Conservation (phyloP, 2,888 invertebrate species). For the Stramonita haemastoma region DNA sequence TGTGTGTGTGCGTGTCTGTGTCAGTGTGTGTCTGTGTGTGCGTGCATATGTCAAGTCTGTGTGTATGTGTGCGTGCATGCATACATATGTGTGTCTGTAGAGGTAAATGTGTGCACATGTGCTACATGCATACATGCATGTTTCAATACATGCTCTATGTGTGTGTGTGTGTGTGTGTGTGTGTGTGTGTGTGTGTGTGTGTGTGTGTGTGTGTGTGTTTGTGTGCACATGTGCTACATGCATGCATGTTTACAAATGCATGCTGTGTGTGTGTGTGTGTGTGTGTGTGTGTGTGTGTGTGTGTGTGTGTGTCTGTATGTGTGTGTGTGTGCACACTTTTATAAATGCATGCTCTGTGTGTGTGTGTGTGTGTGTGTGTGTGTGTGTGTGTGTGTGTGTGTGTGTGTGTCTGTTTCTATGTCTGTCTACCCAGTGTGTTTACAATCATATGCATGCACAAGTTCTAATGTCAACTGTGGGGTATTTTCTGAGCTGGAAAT, state of each 20-base stretch:
- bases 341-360: no score
- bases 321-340: background rate
- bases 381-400: background rate
- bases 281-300: slow-evolving; percentile 1
- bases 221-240: background rate
- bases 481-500: no score
- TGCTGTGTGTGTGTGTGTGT: background rate
- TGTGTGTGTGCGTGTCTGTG: background rate
- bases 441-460: background rate
- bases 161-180: no score
- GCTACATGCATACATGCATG: no score
- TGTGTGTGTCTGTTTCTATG: background rate
- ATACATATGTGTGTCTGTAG: background rate
- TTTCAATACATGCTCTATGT: no score
- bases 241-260: no score
- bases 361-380: background rate
- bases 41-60: background rate
- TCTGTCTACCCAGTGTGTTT: background rate
- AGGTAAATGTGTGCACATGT: no score
- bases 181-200: no score
- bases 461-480: no score
- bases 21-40: background rate
- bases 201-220: background rate
- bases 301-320: background rate
- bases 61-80: no score